Evolutionary conservation across 2,113 vertebrate species (phyloP), one percentile per base, ranked within the genome.

Genomic region (Cheirogaleus medius): DNA sequence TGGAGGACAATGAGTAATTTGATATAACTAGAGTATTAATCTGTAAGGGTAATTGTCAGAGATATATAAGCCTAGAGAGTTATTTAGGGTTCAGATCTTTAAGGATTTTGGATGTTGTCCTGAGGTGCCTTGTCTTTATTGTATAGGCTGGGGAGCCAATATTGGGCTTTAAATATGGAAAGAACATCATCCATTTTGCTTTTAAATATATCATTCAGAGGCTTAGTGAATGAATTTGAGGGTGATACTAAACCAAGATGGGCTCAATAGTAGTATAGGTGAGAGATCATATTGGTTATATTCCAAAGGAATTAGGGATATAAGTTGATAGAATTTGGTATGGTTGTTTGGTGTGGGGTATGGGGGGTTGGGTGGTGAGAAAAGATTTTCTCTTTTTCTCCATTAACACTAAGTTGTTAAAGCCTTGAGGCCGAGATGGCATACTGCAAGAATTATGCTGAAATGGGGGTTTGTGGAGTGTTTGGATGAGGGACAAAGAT

Each of bases 101-200:
- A 80, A 93, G 52, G 69, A n/a, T 21, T 87, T 73, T 90, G 25
- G 68, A 68, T 94, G 37, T 96, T 90, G 42, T 87, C 54, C 12
- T 87, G 34, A 92, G 52, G 23, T 39, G 20, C 5, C 84, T 90
- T 93, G 64, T 29, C 49, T 90, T 90, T 94, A n/a, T 73, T 54
- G 49, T 76, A 32, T 91, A 63, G 52, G 15, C 15, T 74, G 14
- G 32, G 82, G 21, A 85, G 56, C 32, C 66, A 66, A 5, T 74
- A 34, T 66, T 90, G 47, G 69, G 13, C 17, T 90, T 95, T 37
- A 11, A 0, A 1, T 78, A 78, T 68, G 27, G 52, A 86, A 76
- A 42, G 56, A 77, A 23, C 69, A 39, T 83, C 58, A 14, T 92
- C 17, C n/a, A 39, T 92, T 87, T 93, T 89, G 54, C 44, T 34